Evolutionary conservation across 1,140 invertebrate genomes (phyloP).

Genomic region (Caenorhabditis inopinata): DNA sequence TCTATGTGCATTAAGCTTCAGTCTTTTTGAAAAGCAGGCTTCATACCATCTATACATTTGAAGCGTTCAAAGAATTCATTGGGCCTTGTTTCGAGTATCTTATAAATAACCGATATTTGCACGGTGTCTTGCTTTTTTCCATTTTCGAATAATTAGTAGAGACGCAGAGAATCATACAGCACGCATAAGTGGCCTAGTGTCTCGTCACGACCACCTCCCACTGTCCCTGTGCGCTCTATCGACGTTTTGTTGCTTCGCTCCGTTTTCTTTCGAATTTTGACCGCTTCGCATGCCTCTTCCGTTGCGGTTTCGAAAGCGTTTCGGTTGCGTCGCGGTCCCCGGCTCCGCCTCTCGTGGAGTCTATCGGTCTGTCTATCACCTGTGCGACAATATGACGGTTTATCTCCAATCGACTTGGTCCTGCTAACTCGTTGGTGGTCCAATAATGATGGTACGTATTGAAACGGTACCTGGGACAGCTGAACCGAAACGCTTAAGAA

Average conservation of each 20-base stretch:
- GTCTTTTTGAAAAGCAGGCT: too few species aligned
- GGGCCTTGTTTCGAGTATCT: too few species aligned
- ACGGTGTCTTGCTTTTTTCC: too few species aligned
- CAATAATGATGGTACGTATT: too few species aligned
- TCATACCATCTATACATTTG: too few species aligned
- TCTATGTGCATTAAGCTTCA: too few species aligned
- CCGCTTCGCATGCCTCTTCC: slow-evolving; percentile 30
- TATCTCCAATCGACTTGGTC: too few species aligned
- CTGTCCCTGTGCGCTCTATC: neutral
- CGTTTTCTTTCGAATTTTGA: slow-evolving; percentile 33
- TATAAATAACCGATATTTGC: too few species aligned
- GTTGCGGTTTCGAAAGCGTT: slow-evolving; percentile 29
- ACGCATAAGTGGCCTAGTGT: neutral
- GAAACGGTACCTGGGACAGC: too few species aligned
- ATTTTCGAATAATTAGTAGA: neutral
- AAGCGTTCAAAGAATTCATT: too few species aligned
- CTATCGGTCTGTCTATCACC: slow-evolving; percentile 9
- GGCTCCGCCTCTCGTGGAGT: neutral
- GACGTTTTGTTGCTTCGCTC: slow-evolving; percentile 11
- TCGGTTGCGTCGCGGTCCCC: slow-evolving; percentile 26
- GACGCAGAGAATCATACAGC: neutral
- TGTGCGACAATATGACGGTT: neutral
- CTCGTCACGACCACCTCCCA: neutral
- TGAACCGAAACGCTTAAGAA: neutral
- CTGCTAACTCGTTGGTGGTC: too few species aligned